These are phyloP conservation scores for Nymphalis polychloros DNA, from an alignment of 2,888 invertebrate species.

Conservation along the genomic window DNA sequence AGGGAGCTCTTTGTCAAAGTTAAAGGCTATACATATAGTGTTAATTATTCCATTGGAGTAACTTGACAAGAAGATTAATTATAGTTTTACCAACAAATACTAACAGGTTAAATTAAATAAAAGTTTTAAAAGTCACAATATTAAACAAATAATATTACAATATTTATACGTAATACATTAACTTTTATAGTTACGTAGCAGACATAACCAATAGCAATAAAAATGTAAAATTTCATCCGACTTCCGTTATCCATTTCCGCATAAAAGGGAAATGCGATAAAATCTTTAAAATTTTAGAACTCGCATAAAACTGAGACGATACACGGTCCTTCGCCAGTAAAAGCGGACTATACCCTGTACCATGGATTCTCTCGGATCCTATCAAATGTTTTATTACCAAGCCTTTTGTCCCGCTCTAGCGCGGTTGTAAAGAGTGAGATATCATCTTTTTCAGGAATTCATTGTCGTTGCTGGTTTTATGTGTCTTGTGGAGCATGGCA, in stretches of 20 bases:
- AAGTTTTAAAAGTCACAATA: too few relatives aligned
- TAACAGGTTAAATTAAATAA: too few relatives aligned
- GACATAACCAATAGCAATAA: conserved; percentile 14
- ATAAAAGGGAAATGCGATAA: conserved; percentile 58
- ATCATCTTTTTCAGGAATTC: conserved; percentile 80
- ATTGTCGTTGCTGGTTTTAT: conserved; percentile 79
- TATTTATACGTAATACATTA: not conserved
- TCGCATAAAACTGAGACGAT: conserved; percentile 65
- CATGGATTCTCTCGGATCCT: conserved; percentile 72
- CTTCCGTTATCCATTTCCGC: conserved; percentile 28
- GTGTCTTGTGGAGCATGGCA: conserved; percentile 68
- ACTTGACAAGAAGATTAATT: conserved; percentile 8
- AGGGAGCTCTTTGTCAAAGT: too few relatives aligned
- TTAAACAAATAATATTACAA: not conserved
- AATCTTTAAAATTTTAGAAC: conserved; percentile 67
- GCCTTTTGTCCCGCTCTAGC: conserved; percentile 70
- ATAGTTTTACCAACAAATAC: too few relatives aligned
- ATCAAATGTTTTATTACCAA: conserved; percentile 78
- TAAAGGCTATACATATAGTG: too few relatives aligned
- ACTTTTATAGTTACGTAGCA: not conserved
- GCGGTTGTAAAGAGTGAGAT: conserved; percentile 68
- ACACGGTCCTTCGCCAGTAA: conserved; percentile 65
- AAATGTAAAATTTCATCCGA: conserved; percentile 29
- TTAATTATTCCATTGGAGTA: not conserved
- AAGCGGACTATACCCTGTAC: conserved; percentile 73